Base-by-base conservation (phyloP, 2,797 vertebrate genomes). In the Meriones psammophilus region DNA sequence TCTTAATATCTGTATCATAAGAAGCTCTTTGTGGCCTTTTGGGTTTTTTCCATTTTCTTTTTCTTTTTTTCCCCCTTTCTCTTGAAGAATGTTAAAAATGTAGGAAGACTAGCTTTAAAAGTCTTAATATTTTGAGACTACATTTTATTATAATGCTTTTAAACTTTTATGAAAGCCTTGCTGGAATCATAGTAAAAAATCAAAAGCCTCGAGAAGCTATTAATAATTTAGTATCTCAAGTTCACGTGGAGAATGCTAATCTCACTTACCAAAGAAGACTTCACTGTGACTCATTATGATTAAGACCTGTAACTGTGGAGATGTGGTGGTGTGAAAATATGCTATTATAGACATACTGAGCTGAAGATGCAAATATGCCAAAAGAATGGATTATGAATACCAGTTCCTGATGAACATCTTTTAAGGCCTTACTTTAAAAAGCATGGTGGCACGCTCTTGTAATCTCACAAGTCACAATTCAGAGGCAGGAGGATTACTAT, bases 161-260 rank as follows among this genome's bases (percentile, higher is more conserved):
- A 94, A 92, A 87, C 22, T 87, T 94, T 89, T 66, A 66, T 64
- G 74, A 94, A 94, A 91, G 62, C n/a, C 33, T 88, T 80, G 24
- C 3, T 89, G 60, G 39, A 87, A 96, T 92, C 30, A 39, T 69
- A 91, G n/a, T 74, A 17, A 58, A 58, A 94, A 96, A 64, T 7
- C 62, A 77, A 84, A 96, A 91, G 18, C 71, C 91, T 94, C 94
- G 15, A 71, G 94, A 92, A 62, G 20, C 88, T 97, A 84, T 97
- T 97, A 96, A 95, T 95, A 94, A 93, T 94, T 94, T 74, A 96
- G 90, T 74, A 73, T 94, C 92, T 95, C 14, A n/a, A 94, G 91
- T 97, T 97, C 96, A 96, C 39, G 30, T 89, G 90, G 83, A 64
- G 74, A 93, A 97, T 81, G 74, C 81, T 97, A 96, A 92, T 97